These are phyloP conservation scores for Drosophila acutilabella DNA, from an alignment of 2,888 invertebrate genomes.

Conservation along the genomic window DNA sequence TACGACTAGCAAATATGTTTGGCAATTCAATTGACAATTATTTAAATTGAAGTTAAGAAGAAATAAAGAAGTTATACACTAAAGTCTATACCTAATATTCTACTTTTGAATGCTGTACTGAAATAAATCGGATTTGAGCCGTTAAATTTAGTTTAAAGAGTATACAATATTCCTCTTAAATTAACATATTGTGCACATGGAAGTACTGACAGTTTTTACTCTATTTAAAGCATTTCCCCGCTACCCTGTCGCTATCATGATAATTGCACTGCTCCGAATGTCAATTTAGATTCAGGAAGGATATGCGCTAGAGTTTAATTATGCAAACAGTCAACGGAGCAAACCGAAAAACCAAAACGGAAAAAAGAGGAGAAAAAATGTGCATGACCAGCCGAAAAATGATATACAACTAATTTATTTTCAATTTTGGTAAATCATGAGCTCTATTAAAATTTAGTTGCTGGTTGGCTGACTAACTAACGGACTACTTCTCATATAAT, in stretches of 20 bases:
- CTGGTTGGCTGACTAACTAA: slow-evolving; percentile 32
- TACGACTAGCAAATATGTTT: neutral
- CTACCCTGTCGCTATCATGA: slow-evolving; percentile 11
- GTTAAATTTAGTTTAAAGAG: neutral
- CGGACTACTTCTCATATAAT: slow-evolving; percentile 45
- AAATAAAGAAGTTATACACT: too few species aligned
- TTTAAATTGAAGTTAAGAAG: too few species aligned
- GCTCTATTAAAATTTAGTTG: slow-evolving; percentile 76
- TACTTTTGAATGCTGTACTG: too few species aligned
- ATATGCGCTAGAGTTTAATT: slow-evolving; percentile 70
- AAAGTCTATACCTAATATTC: too few species aligned
- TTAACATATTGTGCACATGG: neutral
- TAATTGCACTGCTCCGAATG: slow-evolving; percentile 57
- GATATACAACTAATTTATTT: slow-evolving; percentile 80
- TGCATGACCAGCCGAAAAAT: slow-evolving; percentile 55
- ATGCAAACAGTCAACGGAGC: slow-evolving; percentile 58
- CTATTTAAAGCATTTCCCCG: neutral
- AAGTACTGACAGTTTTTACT: slow-evolving; percentile 1
- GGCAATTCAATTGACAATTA: too few species aligned
- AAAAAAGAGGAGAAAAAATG: neutral
- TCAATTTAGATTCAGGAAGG: slow-evolving; percentile 74
- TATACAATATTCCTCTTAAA: slow-evolving; percentile 7
- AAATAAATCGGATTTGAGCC: too few species aligned
- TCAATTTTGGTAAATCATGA: slow-evolving; percentile 80
- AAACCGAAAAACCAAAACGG: neutral